Conservation (phyloP, 2,888 invertebrate species). For the Synanthedon formicaeformis region DNA sequence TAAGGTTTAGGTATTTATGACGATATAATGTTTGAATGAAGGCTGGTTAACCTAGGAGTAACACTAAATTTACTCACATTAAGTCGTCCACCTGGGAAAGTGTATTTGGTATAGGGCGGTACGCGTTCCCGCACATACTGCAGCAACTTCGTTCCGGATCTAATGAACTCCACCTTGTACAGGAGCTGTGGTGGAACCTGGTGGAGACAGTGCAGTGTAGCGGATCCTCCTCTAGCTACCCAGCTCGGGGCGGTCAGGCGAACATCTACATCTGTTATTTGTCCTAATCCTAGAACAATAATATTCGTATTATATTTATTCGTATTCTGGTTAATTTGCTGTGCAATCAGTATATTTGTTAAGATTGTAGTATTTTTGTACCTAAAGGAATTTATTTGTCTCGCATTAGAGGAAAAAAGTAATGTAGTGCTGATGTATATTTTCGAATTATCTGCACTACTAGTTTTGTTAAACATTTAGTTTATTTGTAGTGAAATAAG, state of each 20-base stretch:
- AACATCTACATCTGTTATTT: constrained; percentile 72
- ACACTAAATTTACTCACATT: constrained; percentile 73
- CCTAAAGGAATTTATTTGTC: no score
- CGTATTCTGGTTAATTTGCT: no score
- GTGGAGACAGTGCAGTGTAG: constrained; percentile 79
- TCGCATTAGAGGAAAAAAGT: no score
- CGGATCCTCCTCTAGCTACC: constrained; percentile 79
- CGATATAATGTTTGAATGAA: no score
- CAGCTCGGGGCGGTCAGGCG: constrained; percentile 78
- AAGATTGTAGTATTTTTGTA: no score
- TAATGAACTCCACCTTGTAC: constrained; percentile 77
- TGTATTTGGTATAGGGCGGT: constrained; percentile 77
- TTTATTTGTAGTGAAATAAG: no score
- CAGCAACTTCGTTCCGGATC: constrained; percentile 75
- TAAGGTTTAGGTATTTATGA: no score
- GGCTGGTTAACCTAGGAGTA: neutral
- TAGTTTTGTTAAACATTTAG: no score
- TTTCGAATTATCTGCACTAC: no score
- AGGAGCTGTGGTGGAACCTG: constrained; percentile 80
- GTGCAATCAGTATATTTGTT: no score
- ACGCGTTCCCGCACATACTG: constrained; percentile 82
- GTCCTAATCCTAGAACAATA: constrained; percentile 35
- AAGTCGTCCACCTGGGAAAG: constrained; percentile 76
- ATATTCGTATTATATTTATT: no score
- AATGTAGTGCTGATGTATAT: no score